Conservation (phyloP, 2,797 vertebrate species). For the Lateolabrax maculatus region DNA sequence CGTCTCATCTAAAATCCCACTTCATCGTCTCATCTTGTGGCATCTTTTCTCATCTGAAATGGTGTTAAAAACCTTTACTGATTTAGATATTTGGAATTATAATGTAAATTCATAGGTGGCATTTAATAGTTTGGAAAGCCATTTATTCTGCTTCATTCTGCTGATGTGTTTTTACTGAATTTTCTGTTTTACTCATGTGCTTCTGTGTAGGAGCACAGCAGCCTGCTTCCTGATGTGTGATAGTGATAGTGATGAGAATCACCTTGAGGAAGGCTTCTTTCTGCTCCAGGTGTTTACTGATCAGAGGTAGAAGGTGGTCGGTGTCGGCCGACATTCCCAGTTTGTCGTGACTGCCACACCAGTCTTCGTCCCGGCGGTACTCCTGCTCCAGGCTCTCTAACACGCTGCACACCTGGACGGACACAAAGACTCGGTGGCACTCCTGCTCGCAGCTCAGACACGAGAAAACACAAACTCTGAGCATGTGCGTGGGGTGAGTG, state of each 20-base stretch:
- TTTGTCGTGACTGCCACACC: constrained; percentile 96
- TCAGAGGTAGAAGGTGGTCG: constrained; percentile 95
- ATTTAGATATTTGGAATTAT: not conserved
- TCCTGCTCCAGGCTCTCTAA: constrained; percentile 97
- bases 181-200: not conserved
- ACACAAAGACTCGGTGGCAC: not conserved
- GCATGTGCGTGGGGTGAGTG: not conserved
- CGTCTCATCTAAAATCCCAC: not conserved
- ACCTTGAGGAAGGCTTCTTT: constrained; percentile 99
- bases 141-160: not conserved
- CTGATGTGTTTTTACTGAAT: not conserved
- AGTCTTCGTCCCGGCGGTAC: constrained; percentile 96
- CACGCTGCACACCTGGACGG: constrained; percentile 94
- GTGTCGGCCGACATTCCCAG: constrained; percentile 90
- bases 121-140: not conserved
- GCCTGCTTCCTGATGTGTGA: not conserved
- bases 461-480: not conserved
- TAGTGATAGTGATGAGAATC: not conserved
- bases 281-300: constrained; percentile 99
- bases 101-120: not conserved
- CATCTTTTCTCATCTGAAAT: not conserved
- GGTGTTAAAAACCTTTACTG: not conserved
- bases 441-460: no score
- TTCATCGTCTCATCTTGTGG: not conserved
- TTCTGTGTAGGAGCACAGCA: no score